Conservation (phyloP, 2,113 vertebrate species). For the Hydrochoerus hydrochaeris region DNA sequence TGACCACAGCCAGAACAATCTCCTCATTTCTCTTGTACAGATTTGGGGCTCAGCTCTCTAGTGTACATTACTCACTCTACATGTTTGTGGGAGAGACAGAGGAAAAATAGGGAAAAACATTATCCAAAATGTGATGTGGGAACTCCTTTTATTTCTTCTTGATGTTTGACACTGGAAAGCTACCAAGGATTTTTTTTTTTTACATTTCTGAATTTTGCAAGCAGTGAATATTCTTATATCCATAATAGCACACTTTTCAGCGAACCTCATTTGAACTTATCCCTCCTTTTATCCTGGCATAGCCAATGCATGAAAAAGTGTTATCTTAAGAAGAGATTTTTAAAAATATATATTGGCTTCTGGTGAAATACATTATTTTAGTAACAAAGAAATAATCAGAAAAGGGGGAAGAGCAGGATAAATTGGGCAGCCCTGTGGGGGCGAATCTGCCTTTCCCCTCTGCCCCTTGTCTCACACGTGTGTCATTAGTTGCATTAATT, state of each 20-base stretch:
- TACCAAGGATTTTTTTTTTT: no score
- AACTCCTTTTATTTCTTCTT: not conserved
- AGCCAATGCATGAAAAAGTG: accelerated
- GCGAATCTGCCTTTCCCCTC: no score
- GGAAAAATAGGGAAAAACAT: not conserved
- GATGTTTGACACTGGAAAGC: not conserved
- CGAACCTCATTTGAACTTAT: not conserved
- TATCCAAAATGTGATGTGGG: no score
- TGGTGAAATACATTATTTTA: not conserved
- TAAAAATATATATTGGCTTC: not conserved
- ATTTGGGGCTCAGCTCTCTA: not conserved
- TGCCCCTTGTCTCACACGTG: no score
- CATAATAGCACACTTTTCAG: not conserved
- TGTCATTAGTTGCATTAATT: not conserved
- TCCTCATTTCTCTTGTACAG: not conserved
- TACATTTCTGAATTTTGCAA: not conserved
- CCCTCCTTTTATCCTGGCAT: not conserved
- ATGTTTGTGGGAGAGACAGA: not conserved
- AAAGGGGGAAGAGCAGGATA: not conserved
- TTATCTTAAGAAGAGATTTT: not conserved
- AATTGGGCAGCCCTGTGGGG: accelerated
- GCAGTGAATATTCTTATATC: not conserved
- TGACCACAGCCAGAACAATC: not conserved
- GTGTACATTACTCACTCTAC: not conserved
- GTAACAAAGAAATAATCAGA: not conserved